Evolutionary conservation across 2,113 vertebrate genomes (phyloP), one percentile per base, ranked within the genome.

Genomic region (Corvus cornix): DNA sequence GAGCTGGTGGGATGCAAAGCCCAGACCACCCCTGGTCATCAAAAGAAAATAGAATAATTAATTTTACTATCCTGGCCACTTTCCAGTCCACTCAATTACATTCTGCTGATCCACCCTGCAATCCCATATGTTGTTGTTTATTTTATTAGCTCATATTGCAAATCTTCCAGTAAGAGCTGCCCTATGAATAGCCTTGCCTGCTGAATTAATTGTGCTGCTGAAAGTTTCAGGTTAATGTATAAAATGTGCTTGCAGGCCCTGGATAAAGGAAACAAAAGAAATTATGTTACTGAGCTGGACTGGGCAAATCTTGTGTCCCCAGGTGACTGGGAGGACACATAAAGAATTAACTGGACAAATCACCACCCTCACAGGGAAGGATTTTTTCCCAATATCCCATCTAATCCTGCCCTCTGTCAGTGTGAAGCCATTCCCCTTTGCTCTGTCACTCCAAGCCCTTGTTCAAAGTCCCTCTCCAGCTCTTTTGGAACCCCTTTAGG

Each of bases 71-170:
- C 33, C 43, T 96, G 95, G 91, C 75, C 16, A 5, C 18, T 46
- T 90, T 96, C 85, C 90, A 95, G 24, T n/a, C 81, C 79, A 67
- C 52, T 93, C 94, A 95, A 95, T 93, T 93, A 35, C 60, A 10
- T 84, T 89, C 89, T 95, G 86, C 83, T 39, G 26, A 84, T 69
- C 63, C 60, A 58, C 69, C 31, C 81, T 75, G 66, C 67, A 66
- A 58, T 74, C 94, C 96, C 90, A 62, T 93, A 90, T 97, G 92
- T 76, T 94, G 70, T 59, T 93, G 85, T 93, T 94, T 73, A 84
- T 93, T 95, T 95, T 95, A 78, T 95, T 90, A 78, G 93, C 86
- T 95, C 80, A 16, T 56, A 63, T 89, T 89, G 76, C 56, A 33
- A 80, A 66, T 90, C 89, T 92, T 86, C 89, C 90, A 86, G 68